Percentiles rank a stretch among this genome's conserved stretches.
Conservation (phyloP, 2,113 vertebrate genomes). For the Seriola rivoliana region DNA sequence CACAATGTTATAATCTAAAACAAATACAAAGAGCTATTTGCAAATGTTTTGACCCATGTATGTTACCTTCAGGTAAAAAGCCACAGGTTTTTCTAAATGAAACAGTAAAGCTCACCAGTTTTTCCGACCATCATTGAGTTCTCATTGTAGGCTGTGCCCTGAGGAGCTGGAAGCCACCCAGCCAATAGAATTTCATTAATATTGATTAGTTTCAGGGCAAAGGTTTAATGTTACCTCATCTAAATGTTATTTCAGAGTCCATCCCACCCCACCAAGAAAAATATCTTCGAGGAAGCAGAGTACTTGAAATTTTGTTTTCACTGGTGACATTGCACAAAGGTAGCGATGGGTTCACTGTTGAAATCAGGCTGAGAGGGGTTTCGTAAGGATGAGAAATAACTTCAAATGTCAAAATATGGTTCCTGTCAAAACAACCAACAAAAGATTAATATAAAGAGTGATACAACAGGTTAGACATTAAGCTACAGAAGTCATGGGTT, state of each 20-base stretch:
- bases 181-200: slow-evolving; percentile 30
- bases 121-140: slow-evolving; percentile 4
- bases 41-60: not conserved
- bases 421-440: not conserved
- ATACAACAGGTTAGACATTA: not conserved
- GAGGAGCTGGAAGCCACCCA: slow-evolving; percentile 34
- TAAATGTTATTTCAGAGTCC: slow-evolving; percentile 51
- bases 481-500: no score
- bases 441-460: not conserved
- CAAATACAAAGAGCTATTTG: slow-evolving; percentile 8
- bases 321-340: not conserved
- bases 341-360: not conserved
- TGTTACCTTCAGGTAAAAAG: not conserved
- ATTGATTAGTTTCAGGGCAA: slow-evolving; percentile 55
- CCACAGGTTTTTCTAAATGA: not conserved
- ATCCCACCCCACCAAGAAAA: slow-evolving; percentile 24
- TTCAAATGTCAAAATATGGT: not conserved
- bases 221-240: slow-evolving; percentile 54
- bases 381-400: not conserved
- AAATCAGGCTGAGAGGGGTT: not conserved
- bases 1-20: not conserved
- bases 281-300: slow-evolving; percentile 14
- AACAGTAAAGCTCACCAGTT: not conserved
- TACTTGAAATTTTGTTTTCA: slow-evolving; percentile 5
- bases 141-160: slow-evolving; percentile 8